Base-by-base conservation (phyloP, 2,888 invertebrate species). In the Pseudoips prasinana region DNA sequence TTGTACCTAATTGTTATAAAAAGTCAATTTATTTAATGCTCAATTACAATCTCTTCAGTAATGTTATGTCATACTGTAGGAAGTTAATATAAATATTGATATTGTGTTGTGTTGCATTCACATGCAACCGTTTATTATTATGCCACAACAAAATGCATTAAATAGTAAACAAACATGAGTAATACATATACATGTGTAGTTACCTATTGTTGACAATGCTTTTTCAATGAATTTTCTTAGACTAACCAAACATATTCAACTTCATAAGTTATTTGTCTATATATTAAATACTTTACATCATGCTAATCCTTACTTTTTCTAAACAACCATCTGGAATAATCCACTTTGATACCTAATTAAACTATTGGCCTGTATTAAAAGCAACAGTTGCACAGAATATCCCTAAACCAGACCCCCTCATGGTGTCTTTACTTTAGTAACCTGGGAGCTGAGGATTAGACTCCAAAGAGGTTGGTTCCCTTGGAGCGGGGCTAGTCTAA, bases 91-190 rank as follows among this genome's bases (percentile, higher is more conserved):
- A 76, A 75, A 79, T 73, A 77, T 73, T 80, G 63, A 72, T 69
- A 68, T 67, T 58, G 48, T n/a, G n/a, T n/a, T n/a, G n/a, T 54
- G 48, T 42, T 59, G 54, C 57, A 62, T 59, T 56, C 48, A 60
- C 58, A 60, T 73, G 64, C 69, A 72, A 64, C 64, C 72, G 67
- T 78, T 76, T 77, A 72, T 70, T 74, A 65, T 74, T 73, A 67
- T 73, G 72, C 70, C 64, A 74, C 65, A 75, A 74, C 77, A 73
- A 73, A 71, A 64, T 78, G 67, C 71, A 75, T 66, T 70, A 61
- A 72, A 73, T 82, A 78, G 76, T 85, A 83, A 82, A 83, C 82
- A 85, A 72, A 65, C 64, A 70, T 74, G 69, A 73, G 65, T 78
- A 73, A 78, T 65, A 57, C 60, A 61, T 49, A 60, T 29, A 5